Evolutionary conservation across 92 coral and sea anemone genomes (phyloP).

Genomic region (Actinostola sp.): DNA sequence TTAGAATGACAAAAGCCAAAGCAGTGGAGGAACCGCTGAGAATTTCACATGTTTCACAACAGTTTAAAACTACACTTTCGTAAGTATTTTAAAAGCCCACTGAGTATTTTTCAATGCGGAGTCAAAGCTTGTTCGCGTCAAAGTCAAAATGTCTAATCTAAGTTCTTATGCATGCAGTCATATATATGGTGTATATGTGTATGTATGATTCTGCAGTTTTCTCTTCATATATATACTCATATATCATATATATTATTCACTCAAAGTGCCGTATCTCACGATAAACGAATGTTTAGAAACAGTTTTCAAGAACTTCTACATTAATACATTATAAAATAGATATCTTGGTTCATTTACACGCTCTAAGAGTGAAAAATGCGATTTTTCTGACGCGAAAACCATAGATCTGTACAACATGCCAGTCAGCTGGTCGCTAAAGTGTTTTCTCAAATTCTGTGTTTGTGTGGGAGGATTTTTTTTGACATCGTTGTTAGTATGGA

Average conservation of each 20-base stretch:
- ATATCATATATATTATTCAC: slow-evolving; percentile 25
- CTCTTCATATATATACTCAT: too few species aligned
- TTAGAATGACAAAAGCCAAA: too few species aligned
- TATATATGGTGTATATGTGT: too few species aligned
- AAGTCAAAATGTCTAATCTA: slow-evolving; percentile 3
- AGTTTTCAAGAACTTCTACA: background rate
- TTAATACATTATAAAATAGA: background rate
- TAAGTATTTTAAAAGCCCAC: background rate
- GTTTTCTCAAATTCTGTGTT: slow-evolving; percentile 2
- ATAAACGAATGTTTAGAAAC: slow-evolving; percentile 6
- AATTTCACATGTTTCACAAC: too few species aligned
- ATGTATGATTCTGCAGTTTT: background rate
- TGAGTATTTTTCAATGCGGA: background rate
- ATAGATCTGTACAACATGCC: background rate
- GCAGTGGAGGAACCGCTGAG: too few species aligned
- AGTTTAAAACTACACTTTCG: too few species aligned
- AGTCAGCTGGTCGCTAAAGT: slow-evolving; percentile 17
- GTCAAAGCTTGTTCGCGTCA: background rate
- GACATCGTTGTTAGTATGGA: slow-evolving; percentile 12
- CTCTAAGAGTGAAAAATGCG: too few species aligned
- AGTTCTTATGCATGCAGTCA: too few species aligned
- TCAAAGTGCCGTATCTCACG: slow-evolving; percentile 19
- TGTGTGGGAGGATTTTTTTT: slow-evolving; percentile 32
- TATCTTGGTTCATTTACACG: too few species aligned
- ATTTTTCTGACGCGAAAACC: background rate